Conservation (phyloP, 2,113 vertebrate species). For the Ivindomyrus marchei region DNA sequence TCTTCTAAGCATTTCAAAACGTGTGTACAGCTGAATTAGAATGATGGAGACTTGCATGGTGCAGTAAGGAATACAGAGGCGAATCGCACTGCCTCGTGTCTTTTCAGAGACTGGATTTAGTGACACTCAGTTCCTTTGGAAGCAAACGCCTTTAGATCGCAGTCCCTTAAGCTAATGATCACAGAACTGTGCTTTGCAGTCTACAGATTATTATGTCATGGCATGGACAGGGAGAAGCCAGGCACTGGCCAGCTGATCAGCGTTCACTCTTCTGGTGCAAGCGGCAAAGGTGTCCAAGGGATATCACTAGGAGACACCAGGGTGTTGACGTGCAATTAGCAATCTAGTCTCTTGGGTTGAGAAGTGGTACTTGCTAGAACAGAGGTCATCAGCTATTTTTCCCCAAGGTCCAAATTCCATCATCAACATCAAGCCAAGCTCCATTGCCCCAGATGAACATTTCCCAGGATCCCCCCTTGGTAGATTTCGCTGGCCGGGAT, state of each 20-base stretch:
- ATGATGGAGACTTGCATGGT: slow-evolving; percentile 15
- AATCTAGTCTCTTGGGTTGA: background rate
- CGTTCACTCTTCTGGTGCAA: background rate
- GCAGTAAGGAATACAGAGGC: background rate
- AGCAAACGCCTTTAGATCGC: background rate
- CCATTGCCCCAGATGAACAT: background rate
- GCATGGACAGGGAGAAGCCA: background rate
- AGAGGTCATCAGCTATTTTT: background rate
- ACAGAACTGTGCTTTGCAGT: background rate
- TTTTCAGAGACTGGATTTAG: background rate
- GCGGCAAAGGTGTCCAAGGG: background rate
- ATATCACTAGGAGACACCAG: background rate
- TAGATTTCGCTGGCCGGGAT: background rate
- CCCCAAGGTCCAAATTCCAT: background rate
- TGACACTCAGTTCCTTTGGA: background rate
- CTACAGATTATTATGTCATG: background rate
- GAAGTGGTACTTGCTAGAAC: background rate
- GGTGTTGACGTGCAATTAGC: background rate
- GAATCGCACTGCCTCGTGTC: background rate
- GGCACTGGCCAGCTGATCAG: background rate
- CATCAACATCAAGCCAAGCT: background rate
- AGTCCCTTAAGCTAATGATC: background rate
- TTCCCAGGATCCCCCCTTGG: background rate
- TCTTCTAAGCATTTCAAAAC: slow-evolving; percentile 5
- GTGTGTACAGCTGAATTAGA: background rate